Evolutionary conservation across 2,888 invertebrate genomes (phyloP).

Genomic region (Sinotaia quadrata): DNA sequence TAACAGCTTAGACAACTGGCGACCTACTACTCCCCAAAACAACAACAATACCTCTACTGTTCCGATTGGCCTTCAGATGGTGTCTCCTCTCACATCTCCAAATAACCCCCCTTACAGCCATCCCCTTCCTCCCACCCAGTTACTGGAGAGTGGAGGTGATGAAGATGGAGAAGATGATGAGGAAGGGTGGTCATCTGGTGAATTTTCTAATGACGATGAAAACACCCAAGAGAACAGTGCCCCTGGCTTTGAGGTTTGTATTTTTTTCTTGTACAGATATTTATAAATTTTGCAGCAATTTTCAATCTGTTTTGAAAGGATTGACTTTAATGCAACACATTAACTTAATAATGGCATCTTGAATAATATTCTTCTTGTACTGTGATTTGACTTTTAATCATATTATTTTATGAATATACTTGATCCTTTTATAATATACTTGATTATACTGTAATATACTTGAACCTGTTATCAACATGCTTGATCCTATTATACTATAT

Average conservation of each 20-base stretch:
- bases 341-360: too few relatives aligned
- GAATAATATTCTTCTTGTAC: too few relatives aligned
- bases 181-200: constrained; percentile 89
- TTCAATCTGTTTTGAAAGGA: too few relatives aligned
- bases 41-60: constrained; percentile 58
- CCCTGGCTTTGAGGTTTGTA: constrained; percentile 38
- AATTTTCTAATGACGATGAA: constrained; percentile 78
- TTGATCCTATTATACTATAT: too few relatives aligned
- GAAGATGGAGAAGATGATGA: constrained; percentile 72
- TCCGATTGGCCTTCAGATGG: constrained; percentile 58
- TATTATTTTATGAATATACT: too few relatives aligned
- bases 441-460: too few relatives aligned
- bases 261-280: background rate
- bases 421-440: too few relatives aligned
- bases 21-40: constrained; percentile 35
- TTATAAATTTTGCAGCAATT: too few relatives aligned
- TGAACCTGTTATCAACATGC: too few relatives aligned
- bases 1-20: constrained; percentile 59
- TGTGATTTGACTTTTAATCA: too few relatives aligned
- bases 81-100: constrained; percentile 55
- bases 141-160: background rate
- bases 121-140: constrained; percentile 9
- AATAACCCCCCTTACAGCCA: constrained; percentile 33
- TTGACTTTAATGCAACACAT: too few relatives aligned
- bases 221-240: constrained; percentile 39